Conservation (phyloP, 2,797 vertebrate species). For the Amblyopsis hoosieri region DNA sequence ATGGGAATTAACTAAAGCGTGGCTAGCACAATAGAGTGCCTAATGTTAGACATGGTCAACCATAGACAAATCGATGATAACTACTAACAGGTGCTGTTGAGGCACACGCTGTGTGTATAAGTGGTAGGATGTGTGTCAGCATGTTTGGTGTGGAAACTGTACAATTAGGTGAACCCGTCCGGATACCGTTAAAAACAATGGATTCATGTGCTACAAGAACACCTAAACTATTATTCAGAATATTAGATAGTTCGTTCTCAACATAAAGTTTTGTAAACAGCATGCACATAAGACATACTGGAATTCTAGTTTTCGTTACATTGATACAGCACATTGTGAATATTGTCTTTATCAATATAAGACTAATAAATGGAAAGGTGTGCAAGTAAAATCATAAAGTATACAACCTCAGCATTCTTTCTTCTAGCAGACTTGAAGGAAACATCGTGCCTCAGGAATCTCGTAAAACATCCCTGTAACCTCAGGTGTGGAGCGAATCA, state of each 20-base stretch:
- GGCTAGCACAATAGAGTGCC: not conserved
- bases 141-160: constrained; percentile 38
- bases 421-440: constrained; percentile 50
- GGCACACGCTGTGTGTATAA: constrained; percentile 39
- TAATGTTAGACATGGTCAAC: constrained; percentile 13
- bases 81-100: constrained; percentile 35
- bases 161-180: constrained; percentile 38
- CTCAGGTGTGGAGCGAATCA: constrained; percentile 33
- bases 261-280: not conserved
- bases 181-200: constrained; percentile 13
- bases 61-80: constrained; percentile 34
- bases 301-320: too few relatives aligned
- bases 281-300: not conserved
- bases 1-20: not conserved
- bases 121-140: constrained; percentile 50
- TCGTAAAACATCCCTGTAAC: constrained; percentile 21
- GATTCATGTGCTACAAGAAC: constrained; percentile 3
- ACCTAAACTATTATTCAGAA: too few relatives aligned
- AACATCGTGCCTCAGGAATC: constrained; percentile 37
- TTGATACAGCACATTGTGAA: too few relatives aligned
- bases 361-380: constrained; percentile 12
- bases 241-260: too few relatives aligned
- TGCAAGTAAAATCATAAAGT: constrained; percentile 19
- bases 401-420: constrained; percentile 42
- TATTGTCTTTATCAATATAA: not conserved